Evolutionary conservation across 2,113 vertebrate species (phyloP).

Genomic region (Bufo gargarizans): DNA sequence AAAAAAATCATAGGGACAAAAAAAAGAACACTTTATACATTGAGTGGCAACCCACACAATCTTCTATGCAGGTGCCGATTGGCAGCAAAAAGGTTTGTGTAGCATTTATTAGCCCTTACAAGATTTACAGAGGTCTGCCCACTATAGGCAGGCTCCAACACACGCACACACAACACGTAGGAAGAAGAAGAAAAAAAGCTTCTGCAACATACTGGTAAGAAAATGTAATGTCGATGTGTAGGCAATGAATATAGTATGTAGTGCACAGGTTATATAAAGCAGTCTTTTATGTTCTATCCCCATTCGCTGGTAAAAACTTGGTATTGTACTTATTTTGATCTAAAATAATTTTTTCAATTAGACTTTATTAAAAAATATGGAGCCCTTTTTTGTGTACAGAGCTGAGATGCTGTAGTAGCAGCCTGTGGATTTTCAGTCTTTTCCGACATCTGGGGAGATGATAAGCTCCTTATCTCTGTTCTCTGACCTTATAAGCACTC

Average conservation of each 20-base stretch:
- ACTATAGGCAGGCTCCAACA: background rate
- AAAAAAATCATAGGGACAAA: conserved; percentile 33
- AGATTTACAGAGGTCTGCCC: conserved; percentile 31
- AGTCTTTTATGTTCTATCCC: background rate
- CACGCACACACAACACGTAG: conserved; percentile 22
- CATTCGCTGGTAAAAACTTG: background rate
- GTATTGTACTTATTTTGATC: too few species aligned
- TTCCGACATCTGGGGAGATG: too few species aligned
- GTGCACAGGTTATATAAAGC: background rate
- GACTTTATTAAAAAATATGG: too few species aligned
- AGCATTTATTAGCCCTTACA: conserved; percentile 52
- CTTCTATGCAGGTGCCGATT: background rate
- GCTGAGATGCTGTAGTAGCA: too few species aligned
- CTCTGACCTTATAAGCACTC: too few species aligned
- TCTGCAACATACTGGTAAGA: background rate
- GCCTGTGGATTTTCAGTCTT: too few species aligned
- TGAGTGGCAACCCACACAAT: conserved; percentile 3
- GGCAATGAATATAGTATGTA: background rate
- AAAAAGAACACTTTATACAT: conserved; percentile 23
- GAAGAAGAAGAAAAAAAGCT: conserved; percentile 36
- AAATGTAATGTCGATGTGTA: conserved; percentile 1
- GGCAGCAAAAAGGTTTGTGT: conserved; percentile 40
- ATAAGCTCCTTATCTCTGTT: too few species aligned
- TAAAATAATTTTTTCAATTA: too few species aligned
- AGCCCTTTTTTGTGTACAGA: too few species aligned